Evolutionary conservation across 2,888 invertebrate species (phyloP), one percentile per base, ranked within the genome.

Genomic region (Emmelina monodactyla): DNA sequence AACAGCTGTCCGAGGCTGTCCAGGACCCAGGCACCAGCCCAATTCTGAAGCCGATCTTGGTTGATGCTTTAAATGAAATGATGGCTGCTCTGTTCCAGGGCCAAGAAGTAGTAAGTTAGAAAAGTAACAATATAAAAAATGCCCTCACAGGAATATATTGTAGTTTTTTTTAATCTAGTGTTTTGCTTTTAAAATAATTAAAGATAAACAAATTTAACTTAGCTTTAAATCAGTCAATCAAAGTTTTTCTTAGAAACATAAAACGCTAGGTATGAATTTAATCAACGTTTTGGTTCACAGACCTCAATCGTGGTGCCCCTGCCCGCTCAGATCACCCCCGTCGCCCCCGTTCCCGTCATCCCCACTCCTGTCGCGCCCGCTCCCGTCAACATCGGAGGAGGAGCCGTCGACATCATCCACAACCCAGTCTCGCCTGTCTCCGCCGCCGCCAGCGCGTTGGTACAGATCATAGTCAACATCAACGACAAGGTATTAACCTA

Each of bases 381-480:
- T 28, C 12, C 22, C 16, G 25, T 33, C 22, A 14, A 13, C 14
- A n/a, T 16, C 6, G 12, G 4, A 3, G 6, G 3, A n/a, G 25
- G 9, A 3, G n/a, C 25, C 3, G 25, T 25, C n/a, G 6, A 3
- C 3, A 3, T 10, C 25, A 25, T 10, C n/a, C 25, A 9, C 4
- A 10, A 3, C 4, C n/a, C n/a, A n/a, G 25, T 7, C 3, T 9
- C 11, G 25, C 25, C 25, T n/a, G 34, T 19, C 29, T 30, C 14
- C 29, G 36, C n/a, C 14, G 39, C 13, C 13, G 25, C 28, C 39
- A 14, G 58, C 54, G 64, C 68, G 38, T 58, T 63, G 19, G 62
- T 67, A n/a, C 55, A 64, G 46, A 55, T 61, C 49, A 53, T 62
- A 49, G 37, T 58, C 38, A 62, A 65, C 44, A 50, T 61, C 14